A percentile compares a stretch with the other conserved stretches of the same genome.
phyloP scores from a whole-genome alignment of 2,888 invertebrate species.

The Eupeodes latifasciatus region DNA sequence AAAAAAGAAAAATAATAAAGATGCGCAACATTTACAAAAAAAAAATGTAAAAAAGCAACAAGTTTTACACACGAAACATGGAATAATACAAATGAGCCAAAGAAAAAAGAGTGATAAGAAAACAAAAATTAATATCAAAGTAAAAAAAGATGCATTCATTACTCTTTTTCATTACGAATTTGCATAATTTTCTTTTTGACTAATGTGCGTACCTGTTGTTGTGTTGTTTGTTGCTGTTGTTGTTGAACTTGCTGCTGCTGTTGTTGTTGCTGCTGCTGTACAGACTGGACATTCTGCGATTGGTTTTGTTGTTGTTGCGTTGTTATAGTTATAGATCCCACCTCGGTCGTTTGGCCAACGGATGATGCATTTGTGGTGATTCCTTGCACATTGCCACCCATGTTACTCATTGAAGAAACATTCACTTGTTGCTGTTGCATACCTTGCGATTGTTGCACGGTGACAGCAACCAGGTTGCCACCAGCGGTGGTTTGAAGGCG shows the following conservation, averaged over 20 bases:
- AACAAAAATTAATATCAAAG: slow-evolving; percentile 3
- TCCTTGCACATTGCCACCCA: slow-evolving; percentile 61
- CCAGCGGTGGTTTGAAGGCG: slow-evolving; percentile 86
- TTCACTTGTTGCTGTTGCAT: slow-evolving; percentile 77
- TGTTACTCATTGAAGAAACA: slow-evolving; percentile 66
- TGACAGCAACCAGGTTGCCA: slow-evolving; percentile 86
- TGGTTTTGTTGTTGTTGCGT: slow-evolving; percentile 76
- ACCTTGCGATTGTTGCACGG: slow-evolving; percentile 85
- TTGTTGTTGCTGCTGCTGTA: slow-evolving; percentile 79
- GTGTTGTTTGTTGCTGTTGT: slow-evolving; percentile 79
- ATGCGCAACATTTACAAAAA: slow-evolving; percentile 50
- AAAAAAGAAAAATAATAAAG: slow-evolving; percentile 31
- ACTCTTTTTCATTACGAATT: slow-evolving; percentile 83
- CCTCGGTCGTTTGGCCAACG: slow-evolving; percentile 80
- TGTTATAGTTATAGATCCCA: slow-evolving; percentile 81
- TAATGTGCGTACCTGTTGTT: slow-evolving; percentile 84
- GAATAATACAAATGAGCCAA: slow-evolving; percentile 23
- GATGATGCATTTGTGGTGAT: slow-evolving; percentile 63
- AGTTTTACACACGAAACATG: slow-evolving; percentile 38
- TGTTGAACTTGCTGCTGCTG: slow-evolving; percentile 74
- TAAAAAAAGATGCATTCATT: slow-evolving; percentile 72
- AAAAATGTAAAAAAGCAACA: slow-evolving; percentile 56
- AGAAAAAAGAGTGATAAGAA: slow-evolving; percentile 9
- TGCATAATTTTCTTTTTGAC: slow-evolving; percentile 84
- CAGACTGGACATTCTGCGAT: slow-evolving; percentile 71